Base-by-base conservation (phyloP, 2,797 vertebrate genomes). In the Phataginus tetradactyla region DNA sequence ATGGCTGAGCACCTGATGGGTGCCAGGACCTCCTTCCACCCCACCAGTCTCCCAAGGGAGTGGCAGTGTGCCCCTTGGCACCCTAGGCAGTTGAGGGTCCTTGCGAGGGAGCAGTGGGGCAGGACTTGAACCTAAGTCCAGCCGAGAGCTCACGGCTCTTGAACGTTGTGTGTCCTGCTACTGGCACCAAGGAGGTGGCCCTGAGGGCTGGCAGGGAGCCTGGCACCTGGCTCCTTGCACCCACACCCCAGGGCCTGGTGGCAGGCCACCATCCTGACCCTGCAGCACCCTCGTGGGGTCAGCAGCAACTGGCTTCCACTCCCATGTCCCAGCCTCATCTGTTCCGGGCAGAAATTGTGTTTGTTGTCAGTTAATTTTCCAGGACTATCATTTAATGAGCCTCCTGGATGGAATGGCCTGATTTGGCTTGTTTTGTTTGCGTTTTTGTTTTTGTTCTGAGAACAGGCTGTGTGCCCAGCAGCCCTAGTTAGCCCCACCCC, bases 1-100 rank as follows among this genome's bases (percentile, higher is more conserved):
- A 0, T 45, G 1, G 5, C 53, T 13, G 15, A 29, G 37, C 0
- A 0, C n/a, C 2, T 0, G 0, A 21, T 1, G 17, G 17, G 3
- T 27, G 29, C 68, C 49, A 10, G 37, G 18, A 10, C 75, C 64
- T 29, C 51, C 4, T 21, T 2, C 17, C 45, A 7, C 4, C 55
- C 51, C 64, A 1, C 20, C 12, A 0, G 49, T 10, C 83, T 55
- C 7, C 8, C 1, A 0, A 85, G 34, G 34, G 5, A 71, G 55
- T 25, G 39, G 18, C 17, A 7, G 64, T 5, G 23, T 4, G 3
- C 5, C 59, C 7, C 12, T 39, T 21, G n/a, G 32, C 39, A 29
- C 61, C 5, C 4, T 0, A 21, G 27, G 32, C 8, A 0, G 10
- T 1, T 1, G 42, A 25, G 9, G 23, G 25, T 34, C 37, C 37